Percentiles rank a stretch among this genome's conserved stretches.
These are phyloP conservation scores for Slavum lentiscoides DNA, from an alignment of 2,888 invertebrate genomes.

Conservation along the genomic window DNA sequence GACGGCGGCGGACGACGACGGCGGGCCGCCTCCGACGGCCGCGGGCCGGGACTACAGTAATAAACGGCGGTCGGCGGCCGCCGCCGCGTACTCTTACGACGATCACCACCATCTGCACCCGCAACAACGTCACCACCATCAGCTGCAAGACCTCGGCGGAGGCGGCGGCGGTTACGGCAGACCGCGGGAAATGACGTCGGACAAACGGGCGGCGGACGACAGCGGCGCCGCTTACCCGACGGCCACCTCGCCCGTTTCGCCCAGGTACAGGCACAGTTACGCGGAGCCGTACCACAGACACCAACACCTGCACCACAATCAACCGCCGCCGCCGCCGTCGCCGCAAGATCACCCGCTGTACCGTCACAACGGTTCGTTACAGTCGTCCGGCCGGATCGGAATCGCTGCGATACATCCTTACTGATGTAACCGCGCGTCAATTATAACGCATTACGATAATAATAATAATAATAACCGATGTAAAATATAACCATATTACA, in stretches of 20 bases:
- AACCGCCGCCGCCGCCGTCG: constrained; percentile 45
- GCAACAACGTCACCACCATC: neutral
- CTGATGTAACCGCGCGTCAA: neutral
- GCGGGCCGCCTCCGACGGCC: neutral
- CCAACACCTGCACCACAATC: constrained; percentile 28
- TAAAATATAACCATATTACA: too few relatives aligned
- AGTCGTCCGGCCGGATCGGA: constrained; percentile 57
- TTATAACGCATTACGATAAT: too few relatives aligned
- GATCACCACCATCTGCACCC: neutral
- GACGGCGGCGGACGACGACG: neutral
- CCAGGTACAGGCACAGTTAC: constrained; percentile 67
- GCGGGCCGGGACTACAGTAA: constrained; percentile 26
- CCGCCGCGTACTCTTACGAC: constrained; percentile 28
- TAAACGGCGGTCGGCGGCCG: constrained; percentile 9
- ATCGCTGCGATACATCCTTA: constrained; percentile 58
- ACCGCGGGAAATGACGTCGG: constrained; percentile 19
- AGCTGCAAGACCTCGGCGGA: constrained; percentile 1
- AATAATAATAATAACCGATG: too few relatives aligned
- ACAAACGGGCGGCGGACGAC: constrained; percentile 55
- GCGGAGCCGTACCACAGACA: constrained; percentile 64
- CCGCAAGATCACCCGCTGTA: constrained; percentile 57
- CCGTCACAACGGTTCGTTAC: constrained; percentile 57
- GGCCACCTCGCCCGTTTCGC: constrained; percentile 46
- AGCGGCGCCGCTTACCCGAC: constrained; percentile 5
- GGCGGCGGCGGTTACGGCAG: neutral